Evolutionary conservation across 1,140 invertebrate genomes (phyloP).

Genomic region (Cephus cinctus): DNA sequence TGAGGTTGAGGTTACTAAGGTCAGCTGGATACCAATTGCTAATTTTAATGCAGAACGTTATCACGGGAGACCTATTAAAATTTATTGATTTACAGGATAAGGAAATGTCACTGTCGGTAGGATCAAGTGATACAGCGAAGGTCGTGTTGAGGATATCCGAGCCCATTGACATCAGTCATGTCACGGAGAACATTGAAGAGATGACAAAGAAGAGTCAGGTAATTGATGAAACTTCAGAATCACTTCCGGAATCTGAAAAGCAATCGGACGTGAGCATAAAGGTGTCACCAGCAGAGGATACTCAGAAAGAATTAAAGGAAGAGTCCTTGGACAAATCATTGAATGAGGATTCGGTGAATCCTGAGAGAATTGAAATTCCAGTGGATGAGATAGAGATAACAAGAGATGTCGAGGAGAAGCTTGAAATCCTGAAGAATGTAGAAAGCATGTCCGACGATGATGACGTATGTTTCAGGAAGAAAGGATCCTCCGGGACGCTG

Average conservation of each 20-base stretch:
- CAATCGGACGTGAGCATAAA: not conserved
- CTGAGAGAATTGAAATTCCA: not conserved
- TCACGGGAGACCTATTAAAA: not conserved
- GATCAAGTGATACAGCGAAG: conserved; percentile 9
- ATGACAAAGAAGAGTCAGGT: conserved; percentile 30
- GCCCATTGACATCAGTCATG: conserved; percentile 25
- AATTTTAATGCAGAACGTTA: not conserved
- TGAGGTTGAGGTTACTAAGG: no score
- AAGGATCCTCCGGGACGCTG: conserved; percentile 16
- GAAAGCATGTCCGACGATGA: conserved; percentile 1
- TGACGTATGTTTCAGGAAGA: conserved; percentile 16
- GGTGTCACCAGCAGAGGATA: not conserved
- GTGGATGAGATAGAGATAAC: conserved; percentile 24
- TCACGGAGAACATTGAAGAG: conserved; percentile 33
- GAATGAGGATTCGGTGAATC: not conserved
- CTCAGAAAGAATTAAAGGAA: not conserved
- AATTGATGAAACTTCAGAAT: conserved; percentile 6
- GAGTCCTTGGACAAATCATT: not conserved
- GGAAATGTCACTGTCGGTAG: conserved; percentile 9
- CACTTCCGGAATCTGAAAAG: no score
- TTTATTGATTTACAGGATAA: conserved; percentile 20
- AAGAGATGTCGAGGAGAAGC: conserved; percentile 11
- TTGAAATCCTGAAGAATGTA: not conserved
- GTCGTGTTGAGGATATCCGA: conserved; percentile 32
- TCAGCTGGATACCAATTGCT: no score